A percentile compares a stretch with the other conserved stretches of the same genome.
phyloP scores from a whole-genome alignment of 2,797 vertebrate genomes.

The Sardinella longiceps region DNA sequence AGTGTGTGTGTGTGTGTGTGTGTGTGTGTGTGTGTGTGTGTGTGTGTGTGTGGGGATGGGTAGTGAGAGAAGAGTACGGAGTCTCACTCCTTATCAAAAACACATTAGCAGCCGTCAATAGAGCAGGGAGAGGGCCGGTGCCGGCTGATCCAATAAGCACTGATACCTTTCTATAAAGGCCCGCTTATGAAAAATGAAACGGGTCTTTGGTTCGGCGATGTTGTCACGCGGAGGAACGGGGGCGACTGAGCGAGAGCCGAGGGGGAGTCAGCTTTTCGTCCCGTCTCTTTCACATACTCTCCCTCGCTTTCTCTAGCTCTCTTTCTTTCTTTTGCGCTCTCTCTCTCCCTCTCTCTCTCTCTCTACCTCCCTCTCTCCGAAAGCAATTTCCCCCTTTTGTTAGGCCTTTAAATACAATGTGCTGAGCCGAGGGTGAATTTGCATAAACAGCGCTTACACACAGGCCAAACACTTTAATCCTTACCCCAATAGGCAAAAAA shows the following conservation, averaged over 20 bases:
- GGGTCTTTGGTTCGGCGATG: conserved; percentile 28
- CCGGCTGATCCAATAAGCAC: neutral
- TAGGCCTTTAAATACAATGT: conserved; percentile 51
- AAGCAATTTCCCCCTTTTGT: conserved; percentile 43
- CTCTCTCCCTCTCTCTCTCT: conserved; percentile 22
- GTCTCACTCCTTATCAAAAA: conserved; percentile 40
- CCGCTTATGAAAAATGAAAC: conserved; percentile 31
- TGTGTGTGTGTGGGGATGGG: neutral
- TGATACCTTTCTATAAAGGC: neutral
- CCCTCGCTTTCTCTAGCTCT: conserved; percentile 32
- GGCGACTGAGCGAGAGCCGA: neutral
- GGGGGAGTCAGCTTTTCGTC: neutral
- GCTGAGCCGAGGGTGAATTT: conserved; percentile 50
- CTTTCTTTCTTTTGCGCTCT: neutral
- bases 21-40: neutral
- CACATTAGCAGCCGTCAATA: conserved; percentile 38
- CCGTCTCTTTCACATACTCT: neutral
- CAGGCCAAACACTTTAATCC: conserved; percentile 44
- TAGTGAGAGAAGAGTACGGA: neutral
- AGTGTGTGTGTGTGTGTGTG: neutral
- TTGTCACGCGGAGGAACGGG: neutral
- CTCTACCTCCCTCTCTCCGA: neutral
- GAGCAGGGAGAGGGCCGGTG: neutral
- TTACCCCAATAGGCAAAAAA: conserved; percentile 31
- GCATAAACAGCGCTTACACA: conserved; percentile 51